A percentile compares a stretch with the other conserved stretches of the same genome.
phyloP scores from a whole-genome alignment of 2,113 vertebrate genomes.

The Microtus oregoni region DNA sequence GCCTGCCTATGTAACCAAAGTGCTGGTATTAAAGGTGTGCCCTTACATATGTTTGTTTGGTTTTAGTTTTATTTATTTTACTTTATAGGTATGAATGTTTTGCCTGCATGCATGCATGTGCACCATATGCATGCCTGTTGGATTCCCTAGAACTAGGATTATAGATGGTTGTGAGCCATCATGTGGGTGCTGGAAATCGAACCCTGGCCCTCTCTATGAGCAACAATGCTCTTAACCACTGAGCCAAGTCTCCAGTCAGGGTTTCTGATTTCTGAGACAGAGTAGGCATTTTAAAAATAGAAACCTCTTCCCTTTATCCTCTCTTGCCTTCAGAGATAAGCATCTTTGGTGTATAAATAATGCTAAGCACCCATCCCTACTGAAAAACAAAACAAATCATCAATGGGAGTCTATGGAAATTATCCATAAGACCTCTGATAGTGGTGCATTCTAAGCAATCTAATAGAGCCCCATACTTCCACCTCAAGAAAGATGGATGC shows the following conservation, averaged over 20 bases:
- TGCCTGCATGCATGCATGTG: not conserved
- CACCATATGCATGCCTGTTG: not conserved
- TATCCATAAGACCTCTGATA: slow-evolving; percentile 40
- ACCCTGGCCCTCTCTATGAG: not conserved
- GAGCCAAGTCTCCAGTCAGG: not conserved
- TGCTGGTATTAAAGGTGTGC: not conserved
- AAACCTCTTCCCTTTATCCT: not conserved
- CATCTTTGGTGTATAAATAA: slow-evolving; percentile 39
- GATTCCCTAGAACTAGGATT: not conserved
- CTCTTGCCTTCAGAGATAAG: slow-evolving; percentile 41
- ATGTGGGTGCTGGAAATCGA: not conserved
- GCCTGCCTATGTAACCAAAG: not conserved
- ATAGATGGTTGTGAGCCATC: not conserved
- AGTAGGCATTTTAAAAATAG: slow-evolving; percentile 10
- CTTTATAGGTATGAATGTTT: not conserved
- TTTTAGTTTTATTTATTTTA: not conserved
- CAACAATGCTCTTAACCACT: not conserved
- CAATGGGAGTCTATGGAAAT: not conserved
- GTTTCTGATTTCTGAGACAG: not conserved
- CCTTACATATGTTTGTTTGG: not conserved
- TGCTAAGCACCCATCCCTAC: slow-evolving; percentile 17
- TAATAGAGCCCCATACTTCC: not conserved
- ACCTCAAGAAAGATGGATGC: not conserved
- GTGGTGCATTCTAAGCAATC: not conserved
- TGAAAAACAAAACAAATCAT: slow-evolving; percentile 28